Conservation (phyloP, 1,140 invertebrate species). For the Oedothorax gibbosus region DNA sequence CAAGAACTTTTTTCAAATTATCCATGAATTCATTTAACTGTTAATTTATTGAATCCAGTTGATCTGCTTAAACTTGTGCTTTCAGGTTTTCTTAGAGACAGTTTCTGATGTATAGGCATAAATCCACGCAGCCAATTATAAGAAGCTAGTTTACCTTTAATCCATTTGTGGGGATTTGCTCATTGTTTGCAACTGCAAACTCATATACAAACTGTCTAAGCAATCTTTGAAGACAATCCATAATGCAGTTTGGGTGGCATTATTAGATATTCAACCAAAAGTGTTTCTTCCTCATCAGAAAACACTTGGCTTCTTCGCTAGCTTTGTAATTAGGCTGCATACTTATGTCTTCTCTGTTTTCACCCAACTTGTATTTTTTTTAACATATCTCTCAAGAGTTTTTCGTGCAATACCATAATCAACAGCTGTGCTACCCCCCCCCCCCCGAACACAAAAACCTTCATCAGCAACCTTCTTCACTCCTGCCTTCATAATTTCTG, state of each 20-base stretch:
- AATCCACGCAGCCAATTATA: not conserved
- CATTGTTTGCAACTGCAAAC: not conserved
- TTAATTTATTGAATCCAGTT: not conserved
- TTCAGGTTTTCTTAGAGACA: not conserved
- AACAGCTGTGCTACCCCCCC: not conserved
- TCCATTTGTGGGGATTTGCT: not conserved
- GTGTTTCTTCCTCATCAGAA: slow-evolving; percentile 13
- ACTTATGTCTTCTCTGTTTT: slow-evolving; percentile 4
- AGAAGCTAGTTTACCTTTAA: slow-evolving; percentile 7
- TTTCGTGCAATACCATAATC: not conserved
- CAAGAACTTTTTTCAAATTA: not conserved
- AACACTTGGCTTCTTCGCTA: not conserved
- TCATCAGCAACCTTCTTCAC: not conserved
- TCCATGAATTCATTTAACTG: not conserved
- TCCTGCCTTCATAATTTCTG: not conserved
- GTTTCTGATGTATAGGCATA: not conserved
- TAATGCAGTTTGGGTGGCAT: slow-evolving; percentile 10
- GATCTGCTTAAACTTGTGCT: too few species aligned
- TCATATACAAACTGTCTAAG: not conserved
- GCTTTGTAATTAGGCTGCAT: slow-evolving; percentile 21
- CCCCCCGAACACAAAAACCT: not conserved
- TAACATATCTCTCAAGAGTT: not conserved
- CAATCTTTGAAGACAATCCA: slow-evolving; percentile 1
- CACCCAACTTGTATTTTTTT: slow-evolving; percentile 1
- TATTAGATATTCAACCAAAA: slow-evolving; percentile 2